A percentile compares a stretch with the other conserved stretches of the same genome.
phyloP scores from a whole-genome alignment of 2,113 vertebrate genomes.

The Telmatochromis sp. region DNA sequence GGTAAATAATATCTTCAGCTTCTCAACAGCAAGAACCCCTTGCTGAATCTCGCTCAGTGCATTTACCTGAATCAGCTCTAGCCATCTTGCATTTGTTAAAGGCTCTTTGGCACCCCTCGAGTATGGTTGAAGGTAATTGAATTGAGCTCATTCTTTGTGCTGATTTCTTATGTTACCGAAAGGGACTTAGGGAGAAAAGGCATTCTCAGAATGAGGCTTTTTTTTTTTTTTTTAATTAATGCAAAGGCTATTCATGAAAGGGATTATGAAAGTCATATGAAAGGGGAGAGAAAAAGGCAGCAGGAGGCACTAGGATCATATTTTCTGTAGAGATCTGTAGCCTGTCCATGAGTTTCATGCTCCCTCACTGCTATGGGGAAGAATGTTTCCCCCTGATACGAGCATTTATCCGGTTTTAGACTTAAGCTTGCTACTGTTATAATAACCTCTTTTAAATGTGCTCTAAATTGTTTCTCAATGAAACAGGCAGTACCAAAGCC shows the following conservation, averaged over 20 bases:
- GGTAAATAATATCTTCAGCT: slow-evolving; percentile 12
- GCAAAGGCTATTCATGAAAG: slow-evolving; percentile 42
- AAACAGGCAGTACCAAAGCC: not conserved
- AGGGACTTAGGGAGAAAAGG: slow-evolving; percentile 13
- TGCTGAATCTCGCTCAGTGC: not conserved
- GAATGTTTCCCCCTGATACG: not conserved
- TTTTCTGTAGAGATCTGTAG: slow-evolving; percentile 15
- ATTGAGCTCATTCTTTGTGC: slow-evolving; percentile 47
- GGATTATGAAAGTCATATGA: slow-evolving; percentile 19
- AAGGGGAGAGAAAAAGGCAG: not conserved
- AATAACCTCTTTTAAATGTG: not conserved
- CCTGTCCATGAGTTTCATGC: not conserved
- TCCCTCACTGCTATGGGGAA: not conserved
- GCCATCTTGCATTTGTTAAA: slow-evolving; percentile 55
- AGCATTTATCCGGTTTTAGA: not conserved
- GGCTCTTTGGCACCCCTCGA: slow-evolving; percentile 33
- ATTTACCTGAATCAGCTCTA: slow-evolving; percentile 56
- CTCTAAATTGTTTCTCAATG: not conserved
- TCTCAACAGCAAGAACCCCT: not conserved
- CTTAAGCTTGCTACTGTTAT: not conserved
- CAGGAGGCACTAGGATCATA: not conserved
- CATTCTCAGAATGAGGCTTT: not conserved
- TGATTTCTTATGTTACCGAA: slow-evolving; percentile 51
- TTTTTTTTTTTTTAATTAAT: not conserved
- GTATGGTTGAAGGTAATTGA: slow-evolving; percentile 52